Base-by-base conservation (phyloP, 2,797 vertebrate genomes). In the Cossypha dichroa region DNA sequence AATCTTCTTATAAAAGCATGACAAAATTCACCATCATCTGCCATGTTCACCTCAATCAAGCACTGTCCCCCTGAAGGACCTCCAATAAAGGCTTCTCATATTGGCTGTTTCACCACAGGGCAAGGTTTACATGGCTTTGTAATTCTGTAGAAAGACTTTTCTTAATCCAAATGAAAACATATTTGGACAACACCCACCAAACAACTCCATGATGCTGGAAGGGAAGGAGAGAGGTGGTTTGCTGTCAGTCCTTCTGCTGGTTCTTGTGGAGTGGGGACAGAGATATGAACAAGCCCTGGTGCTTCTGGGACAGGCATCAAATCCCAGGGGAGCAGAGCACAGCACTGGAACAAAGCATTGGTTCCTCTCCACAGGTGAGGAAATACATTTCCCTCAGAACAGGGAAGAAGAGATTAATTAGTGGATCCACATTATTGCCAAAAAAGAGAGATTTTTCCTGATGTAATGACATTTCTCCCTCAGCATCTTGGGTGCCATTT, bases 41-140 rank as follows among this genome's bases (percentile, higher is more conserved):
- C 26, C 21, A 18, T 29, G 23, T 15, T 73, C 14, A 38, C n/a
- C 64, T 74, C 41, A 58, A 10, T 19, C 31, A 66, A 67, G 6
- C 10, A 4, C 15, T 22, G 17, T 23, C 52, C 4, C 29, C 1
- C 2, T 0, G 0, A 51, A 68, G 15, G 5, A 45, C 6, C 16
- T 64, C 3, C 11, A 33, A 5, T 55, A 38, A 67, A 48, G 6
- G 3, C 5, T 63, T 77, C 52, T 66, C 2, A 0, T 36, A n/a
- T 21, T 36, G 38, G 10, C 26, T 45, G 11, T n/a, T 29, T 36
- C 54, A 52, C 20, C 16, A 56, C 12, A 63, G 52, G 31, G 3
- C 14, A 51, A 55, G 10, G 25, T 46, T 88, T 55, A 7, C 8
- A 9, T 0, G 2, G 22, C 4, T 36, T 67, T 3, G 0, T 29